Evolutionary conservation across 2,888 invertebrate species (phyloP).

Genomic region (Balanococcus diminutus): DNA sequence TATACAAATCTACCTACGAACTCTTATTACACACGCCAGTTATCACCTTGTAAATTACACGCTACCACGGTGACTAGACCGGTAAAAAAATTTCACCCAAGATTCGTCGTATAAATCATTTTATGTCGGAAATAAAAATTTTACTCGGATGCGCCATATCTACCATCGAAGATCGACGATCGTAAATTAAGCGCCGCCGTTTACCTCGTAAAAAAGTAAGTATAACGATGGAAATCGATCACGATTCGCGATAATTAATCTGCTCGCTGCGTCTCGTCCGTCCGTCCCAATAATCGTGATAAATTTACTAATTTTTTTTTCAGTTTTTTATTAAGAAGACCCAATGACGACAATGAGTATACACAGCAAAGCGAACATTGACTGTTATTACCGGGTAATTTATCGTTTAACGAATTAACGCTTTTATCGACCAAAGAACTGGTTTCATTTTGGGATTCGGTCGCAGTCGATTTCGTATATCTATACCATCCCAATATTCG

Average conservation of each 20-base stretch:
- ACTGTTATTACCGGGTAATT: slow-evolving; percentile 20
- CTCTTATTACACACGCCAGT: neutral
- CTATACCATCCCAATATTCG: neutral
- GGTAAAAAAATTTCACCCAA: neutral
- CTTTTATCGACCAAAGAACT: slow-evolving; percentile 23
- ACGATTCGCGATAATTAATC: slow-evolving; percentile 37
- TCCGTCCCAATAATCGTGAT: neutral
- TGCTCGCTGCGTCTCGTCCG: neutral
- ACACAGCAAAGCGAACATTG: slow-evolving; percentile 14
- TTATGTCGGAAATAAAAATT: slow-evolving; percentile 15
- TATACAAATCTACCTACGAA: neutral
- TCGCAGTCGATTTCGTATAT: neutral
- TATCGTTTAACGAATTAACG: slow-evolving; percentile 31
- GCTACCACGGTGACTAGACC: neutral
- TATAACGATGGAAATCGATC: slow-evolving; percentile 19
- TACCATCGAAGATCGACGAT: neutral
- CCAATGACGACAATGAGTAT: slow-evolving; percentile 15
- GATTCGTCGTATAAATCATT: neutral
- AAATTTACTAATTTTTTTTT: slow-evolving; percentile 20
- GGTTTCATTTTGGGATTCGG: neutral
- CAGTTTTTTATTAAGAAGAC: neutral
- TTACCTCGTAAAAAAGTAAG: slow-evolving; percentile 10
- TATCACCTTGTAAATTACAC: neutral
- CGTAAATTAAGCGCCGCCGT: slow-evolving; percentile 37
- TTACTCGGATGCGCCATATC: neutral